Conservation (phyloP, 2,797 vertebrate species). For the Sandelia bainsii region DNA sequence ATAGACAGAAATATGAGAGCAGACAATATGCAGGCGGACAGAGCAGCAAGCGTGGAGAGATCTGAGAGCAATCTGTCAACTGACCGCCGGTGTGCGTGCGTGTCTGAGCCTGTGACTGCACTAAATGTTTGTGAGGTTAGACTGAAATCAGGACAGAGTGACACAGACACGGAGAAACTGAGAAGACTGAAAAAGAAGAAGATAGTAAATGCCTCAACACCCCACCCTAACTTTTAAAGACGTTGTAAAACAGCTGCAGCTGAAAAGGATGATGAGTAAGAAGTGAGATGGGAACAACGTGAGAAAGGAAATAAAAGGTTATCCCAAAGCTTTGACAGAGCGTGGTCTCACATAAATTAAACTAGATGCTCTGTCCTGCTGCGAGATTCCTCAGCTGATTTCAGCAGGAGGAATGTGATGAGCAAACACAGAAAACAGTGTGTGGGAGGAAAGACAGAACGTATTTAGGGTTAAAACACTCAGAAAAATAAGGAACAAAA, state of each 20-base stretch:
- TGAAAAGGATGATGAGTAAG: not conserved
- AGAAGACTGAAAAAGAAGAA: conserved; percentile 5
- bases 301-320: not conserved
- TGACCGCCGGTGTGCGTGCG: conserved; percentile 2
- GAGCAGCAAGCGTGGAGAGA: conserved; percentile 36
- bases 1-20: conserved; percentile 66
- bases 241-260: conserved; percentile 27
- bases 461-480: too few species aligned
- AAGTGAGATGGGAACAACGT: not conserved
- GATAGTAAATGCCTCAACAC: not conserved
- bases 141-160: conserved; percentile 27
- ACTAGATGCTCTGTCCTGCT: conserved; percentile 25
- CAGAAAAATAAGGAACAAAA: not conserved
- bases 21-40: conserved; percentile 40
- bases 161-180: conserved; percentile 1
- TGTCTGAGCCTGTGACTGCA: not conserved
- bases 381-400: conserved; percentile 37
- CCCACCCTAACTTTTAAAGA: conserved; percentile 37
- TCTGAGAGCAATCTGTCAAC: conserved; percentile 47
- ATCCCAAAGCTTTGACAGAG: not conserved
- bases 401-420: conserved; percentile 57
- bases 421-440: conserved; percentile 21
- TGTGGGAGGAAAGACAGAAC: not conserved
- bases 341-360: not conserved
- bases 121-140: conserved; percentile 18